Conservation (phyloP, 2,888 invertebrate genomes). For the Pseudanteris insignis region DNA sequence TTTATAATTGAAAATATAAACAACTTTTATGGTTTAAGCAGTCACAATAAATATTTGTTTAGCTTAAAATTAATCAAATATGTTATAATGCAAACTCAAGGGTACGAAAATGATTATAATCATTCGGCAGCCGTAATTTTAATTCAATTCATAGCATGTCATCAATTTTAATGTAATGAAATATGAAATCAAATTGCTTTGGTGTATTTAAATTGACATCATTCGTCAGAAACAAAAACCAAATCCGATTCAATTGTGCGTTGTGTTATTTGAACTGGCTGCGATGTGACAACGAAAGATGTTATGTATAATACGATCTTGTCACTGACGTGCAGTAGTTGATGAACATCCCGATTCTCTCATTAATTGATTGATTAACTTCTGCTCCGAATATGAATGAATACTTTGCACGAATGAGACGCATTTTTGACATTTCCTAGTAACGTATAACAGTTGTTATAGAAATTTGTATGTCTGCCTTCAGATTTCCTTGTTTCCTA, state of each 20-base stretch:
- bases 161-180: not conserved
- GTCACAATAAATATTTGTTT: no score
- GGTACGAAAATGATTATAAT: no score
- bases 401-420: constrained; percentile 8
- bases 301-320: constrained; percentile 12
- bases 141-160: no score
- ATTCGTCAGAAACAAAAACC: constrained; percentile 15
- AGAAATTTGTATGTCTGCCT: no score
- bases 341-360: constrained; percentile 17
- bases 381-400: constrained; percentile 8
- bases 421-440: no score
- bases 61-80: no score
- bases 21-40: no score
- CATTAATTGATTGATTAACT: constrained; percentile 30
- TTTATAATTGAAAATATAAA: no score
- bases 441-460: no score
- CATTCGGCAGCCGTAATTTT: no score
- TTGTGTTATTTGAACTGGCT: constrained; percentile 6
- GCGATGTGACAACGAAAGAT: constrained; percentile 8
- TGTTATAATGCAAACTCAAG: no score
- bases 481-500: no score
- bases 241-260: constrained; percentile 14
- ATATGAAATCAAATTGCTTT: constrained; percentile 2
- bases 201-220: constrained; percentile 7
- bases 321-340: constrained; percentile 10